These are phyloP conservation scores for Pristiophorus japonicus DNA, from an alignment of 2,113 vertebrate genomes.

Conservation along the genomic window DNA sequence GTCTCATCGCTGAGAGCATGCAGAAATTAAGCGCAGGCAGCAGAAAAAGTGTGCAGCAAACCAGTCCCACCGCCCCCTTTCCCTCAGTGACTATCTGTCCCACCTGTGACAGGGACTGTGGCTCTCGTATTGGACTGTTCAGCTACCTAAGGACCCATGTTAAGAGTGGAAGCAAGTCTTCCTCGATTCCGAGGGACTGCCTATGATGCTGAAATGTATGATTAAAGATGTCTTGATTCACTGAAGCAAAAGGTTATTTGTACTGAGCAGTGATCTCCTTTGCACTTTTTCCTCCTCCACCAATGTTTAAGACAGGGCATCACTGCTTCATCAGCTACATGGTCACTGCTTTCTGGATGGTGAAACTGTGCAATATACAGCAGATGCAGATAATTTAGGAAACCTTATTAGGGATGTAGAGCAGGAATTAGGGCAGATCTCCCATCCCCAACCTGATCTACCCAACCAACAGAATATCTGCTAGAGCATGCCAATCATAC, in stretches of 20 bases:
- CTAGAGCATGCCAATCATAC: background rate
- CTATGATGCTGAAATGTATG: too few relatives aligned
- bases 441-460: background rate
- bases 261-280: background rate
- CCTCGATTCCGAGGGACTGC: too few relatives aligned
- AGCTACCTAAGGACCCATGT: too few relatives aligned
- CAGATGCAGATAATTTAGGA: background rate
- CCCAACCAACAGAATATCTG: background rate
- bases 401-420: too few relatives aligned
- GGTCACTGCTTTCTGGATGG: background rate
- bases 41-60: too few relatives aligned
- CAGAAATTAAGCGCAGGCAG: too few relatives aligned
- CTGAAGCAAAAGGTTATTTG: background rate
- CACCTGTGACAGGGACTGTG: too few relatives aligned
- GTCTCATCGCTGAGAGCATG: too few relatives aligned
- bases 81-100: too few relatives aligned
- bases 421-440: background rate
- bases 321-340: background rate
- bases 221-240: background rate
- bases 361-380: background rate
- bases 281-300: background rate
- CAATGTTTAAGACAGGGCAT: background rate
- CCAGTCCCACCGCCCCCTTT: too few relatives aligned
- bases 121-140: too few relatives aligned
- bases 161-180: too few relatives aligned